Conservation (phyloP, 2,797 vertebrate genomes). For the Parambassis ranga region DNA sequence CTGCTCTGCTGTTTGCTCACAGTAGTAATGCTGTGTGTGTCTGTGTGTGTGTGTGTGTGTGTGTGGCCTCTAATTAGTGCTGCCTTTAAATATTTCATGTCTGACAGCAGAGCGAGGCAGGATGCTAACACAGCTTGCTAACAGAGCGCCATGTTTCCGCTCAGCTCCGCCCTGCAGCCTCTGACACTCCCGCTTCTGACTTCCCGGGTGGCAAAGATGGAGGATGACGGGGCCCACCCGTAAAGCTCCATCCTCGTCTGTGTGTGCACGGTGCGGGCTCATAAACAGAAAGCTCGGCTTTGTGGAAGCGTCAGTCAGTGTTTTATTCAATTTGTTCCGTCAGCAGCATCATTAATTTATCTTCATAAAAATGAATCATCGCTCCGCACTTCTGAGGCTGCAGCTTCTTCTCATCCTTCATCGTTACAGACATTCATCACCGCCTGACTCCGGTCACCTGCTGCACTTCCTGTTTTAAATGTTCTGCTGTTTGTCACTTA, state of each 20-base stretch:
- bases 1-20: too few relatives aligned
- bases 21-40: not conserved
- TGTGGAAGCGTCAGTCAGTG: not conserved
- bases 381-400: not conserved
- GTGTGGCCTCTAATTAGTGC: slow-evolving; percentile 38
- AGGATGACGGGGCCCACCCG: too few relatives aligned
- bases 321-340: not conserved
- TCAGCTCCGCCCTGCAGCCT: not conserved
- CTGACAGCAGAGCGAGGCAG: not conserved
- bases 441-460: not conserved
- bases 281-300: not conserved
- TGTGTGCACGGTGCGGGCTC: not conserved
- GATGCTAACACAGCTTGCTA: slow-evolving; percentile 25
- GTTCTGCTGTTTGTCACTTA: not conserved
- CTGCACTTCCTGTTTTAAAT: not conserved
- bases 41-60: slow-evolving; percentile 3
- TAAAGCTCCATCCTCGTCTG: too few relatives aligned
- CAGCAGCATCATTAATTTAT: not conserved
- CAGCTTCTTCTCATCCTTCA: not conserved
- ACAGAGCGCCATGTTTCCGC: not conserved
- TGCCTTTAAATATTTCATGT: slow-evolving; percentile 52
- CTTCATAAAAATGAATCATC: not conserved
- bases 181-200: not conserved
- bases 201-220: not conserved
- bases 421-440: not conserved